Conservation (phyloP, 2,113 vertebrate genomes). For the Podocnemis expansa region DNA sequence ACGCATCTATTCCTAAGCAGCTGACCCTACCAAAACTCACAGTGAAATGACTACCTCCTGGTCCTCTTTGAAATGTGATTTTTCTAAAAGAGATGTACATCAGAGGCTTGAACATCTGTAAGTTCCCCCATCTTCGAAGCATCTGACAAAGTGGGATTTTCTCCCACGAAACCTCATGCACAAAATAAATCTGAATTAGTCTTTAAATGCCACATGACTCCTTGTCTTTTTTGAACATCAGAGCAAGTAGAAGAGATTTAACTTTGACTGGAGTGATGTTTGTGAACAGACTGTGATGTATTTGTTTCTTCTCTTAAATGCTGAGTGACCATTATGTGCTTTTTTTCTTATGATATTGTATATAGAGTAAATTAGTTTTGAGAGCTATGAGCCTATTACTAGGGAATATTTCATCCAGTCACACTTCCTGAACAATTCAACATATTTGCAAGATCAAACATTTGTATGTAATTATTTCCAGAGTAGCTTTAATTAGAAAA, state of each 20-base stretch:
- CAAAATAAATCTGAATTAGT: too few relatives aligned
- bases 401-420: background rate
- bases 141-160: too few relatives aligned
- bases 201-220: too few relatives aligned
- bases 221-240: too few relatives aligned
- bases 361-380: conserved; percentile 6
- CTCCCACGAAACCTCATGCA: too few relatives aligned
- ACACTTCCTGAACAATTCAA: conserved; percentile 27
- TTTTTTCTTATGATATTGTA: conserved; percentile 6
- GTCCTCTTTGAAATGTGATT: background rate
- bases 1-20: background rate
- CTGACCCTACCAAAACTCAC: background rate
- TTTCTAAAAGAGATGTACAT: background rate
- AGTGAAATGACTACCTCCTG: background rate
- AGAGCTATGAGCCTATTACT: conserved; percentile 14
- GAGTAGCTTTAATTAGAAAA: conserved; percentile 52
- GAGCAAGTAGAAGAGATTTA: background rate
- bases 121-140: too few relatives aligned
- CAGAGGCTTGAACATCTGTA: background rate
- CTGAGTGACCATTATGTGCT: background rate
- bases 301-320: conserved; percentile 11
- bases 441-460: conserved; percentile 35
- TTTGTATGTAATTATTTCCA: conserved; percentile 18
- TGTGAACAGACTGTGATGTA: background rate
- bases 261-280: background rate